Base-by-base conservation (phyloP, 2,888 invertebrate species). In the Augochlorella aurata region DNA sequence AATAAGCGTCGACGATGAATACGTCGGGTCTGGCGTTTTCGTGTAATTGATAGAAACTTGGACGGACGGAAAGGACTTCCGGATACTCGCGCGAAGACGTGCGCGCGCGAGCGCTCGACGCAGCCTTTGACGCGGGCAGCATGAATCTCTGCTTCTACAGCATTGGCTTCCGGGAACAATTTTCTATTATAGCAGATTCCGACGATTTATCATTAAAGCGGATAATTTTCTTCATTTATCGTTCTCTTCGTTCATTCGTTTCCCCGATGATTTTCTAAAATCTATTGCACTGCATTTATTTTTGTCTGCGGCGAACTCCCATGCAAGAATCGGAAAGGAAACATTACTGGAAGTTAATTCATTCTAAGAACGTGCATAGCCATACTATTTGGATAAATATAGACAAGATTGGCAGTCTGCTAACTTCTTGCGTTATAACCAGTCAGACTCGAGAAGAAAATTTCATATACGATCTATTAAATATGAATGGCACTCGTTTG, bases 1-100 rank as follows among this genome's bases (percentile, higher is more conserved):
- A 73, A 45, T 65, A 65, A 69, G 63, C 63, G 3, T 52, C 1
- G 65, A 1, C 21, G 61, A 44, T 44, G 61, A 54, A 65, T 71
- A 29, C 45, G 29, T 44, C 21, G 29, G 29, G 44, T 18, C 21
- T 16, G 47, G 50, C 66, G 58, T 70, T 74, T 66, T 47, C 29
- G 58, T 58, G 81, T 45, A 50, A 74, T 74, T 70, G 69, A 74
- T 70, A 66, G 81, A 80, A 80, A 72, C 38, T 14, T 16, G 45
- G 44, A 8, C n/a, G 58, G 10, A 67, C 2, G 66, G 21, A 38
- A 58, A 50, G 24, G 52, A 8, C 38, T 63, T 63, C 63, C 63
- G 63, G 63, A 63, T 24, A 24, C 61, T 58, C 14, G 24, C 61
- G 29, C 38, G 61, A 29, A 29, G 29, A 38, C 65, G 44, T n/a